Percentiles rank a stretch among this genome's conserved stretches.
phyloP scores from a whole-genome alignment of 1,140 invertebrate species.

The Laupala kohalensis region DNA sequence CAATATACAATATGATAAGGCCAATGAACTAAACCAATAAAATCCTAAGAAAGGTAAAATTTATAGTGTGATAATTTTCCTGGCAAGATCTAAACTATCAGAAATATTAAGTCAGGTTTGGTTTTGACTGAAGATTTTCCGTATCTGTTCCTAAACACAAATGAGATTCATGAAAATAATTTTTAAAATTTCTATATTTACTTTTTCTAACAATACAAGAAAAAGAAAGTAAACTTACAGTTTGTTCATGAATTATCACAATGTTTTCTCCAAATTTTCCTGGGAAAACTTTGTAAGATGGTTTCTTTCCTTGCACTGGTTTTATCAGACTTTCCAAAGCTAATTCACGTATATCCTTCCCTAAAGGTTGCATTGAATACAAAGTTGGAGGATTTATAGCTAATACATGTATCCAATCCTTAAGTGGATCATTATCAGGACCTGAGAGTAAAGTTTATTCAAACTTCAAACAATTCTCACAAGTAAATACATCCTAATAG shows the following conservation, averaged over 20 bases:
- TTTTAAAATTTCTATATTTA: not conserved
- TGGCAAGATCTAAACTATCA: too few relatives aligned
- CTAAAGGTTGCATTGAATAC: constrained; percentile 30
- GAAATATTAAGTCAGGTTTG: too few relatives aligned
- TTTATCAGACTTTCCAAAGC: constrained; percentile 23
- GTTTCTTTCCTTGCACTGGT: constrained; percentile 18
- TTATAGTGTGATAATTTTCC: too few relatives aligned
- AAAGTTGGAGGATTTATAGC: constrained; percentile 37
- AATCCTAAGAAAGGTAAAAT: too few relatives aligned
- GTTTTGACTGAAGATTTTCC: too few relatives aligned
- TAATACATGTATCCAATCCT: constrained; percentile 36
- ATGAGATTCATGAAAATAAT: not conserved
- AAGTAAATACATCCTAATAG: not conserved
- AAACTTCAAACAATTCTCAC: not conserved
- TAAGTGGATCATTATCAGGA: constrained; percentile 7
- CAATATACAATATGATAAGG: too few relatives aligned
- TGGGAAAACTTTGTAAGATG: constrained; percentile 22
- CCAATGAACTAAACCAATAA: too few relatives aligned
- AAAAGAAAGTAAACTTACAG: constrained; percentile 19
- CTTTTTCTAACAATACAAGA: not conserved
- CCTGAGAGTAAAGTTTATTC: constrained; percentile 2
- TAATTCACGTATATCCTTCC: constrained; percentile 24
- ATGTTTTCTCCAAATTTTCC: constrained; percentile 19
- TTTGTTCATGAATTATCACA: constrained; percentile 29
- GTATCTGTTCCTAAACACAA: too few relatives aligned